These are phyloP conservation scores for Allygus modestus DNA, from an alignment of 2,888 invertebrate species.

Conservation along the genomic window DNA sequence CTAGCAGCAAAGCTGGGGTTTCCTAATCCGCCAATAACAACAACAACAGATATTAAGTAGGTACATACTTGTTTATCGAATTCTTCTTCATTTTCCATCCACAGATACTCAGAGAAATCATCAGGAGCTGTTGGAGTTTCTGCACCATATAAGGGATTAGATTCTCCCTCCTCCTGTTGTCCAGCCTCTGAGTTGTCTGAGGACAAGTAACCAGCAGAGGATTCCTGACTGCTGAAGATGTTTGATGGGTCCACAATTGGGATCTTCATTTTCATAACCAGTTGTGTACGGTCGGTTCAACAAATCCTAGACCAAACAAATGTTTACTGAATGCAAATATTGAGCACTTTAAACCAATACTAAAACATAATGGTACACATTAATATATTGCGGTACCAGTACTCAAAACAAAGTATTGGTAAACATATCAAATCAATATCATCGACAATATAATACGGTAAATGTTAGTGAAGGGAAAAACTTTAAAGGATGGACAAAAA, in stretches of 20 bases:
- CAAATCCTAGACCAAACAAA: background rate
- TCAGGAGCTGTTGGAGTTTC: slow-evolving; percentile 74
- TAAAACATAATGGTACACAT: no score
- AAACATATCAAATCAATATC: no score
- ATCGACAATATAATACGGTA: no score
- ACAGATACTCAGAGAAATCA: slow-evolving; percentile 94
- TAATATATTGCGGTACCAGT: no score
- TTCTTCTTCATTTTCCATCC: slow-evolving; percentile 97
- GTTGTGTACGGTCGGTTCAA: background rate
- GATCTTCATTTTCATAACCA: slow-evolving; percentile 66
- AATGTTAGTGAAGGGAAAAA: no score
- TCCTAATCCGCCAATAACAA: no score
- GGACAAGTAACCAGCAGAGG: slow-evolving; percentile 54
- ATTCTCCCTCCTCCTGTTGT: slow-evolving; percentile 62
- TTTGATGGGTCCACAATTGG: slow-evolving; percentile 73
- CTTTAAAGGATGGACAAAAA: no score
- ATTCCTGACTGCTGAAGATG: slow-evolving; percentile 74
- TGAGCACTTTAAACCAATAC: no score
- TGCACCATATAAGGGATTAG: slow-evolving; percentile 4
- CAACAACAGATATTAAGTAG: no score
- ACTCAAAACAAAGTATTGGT: no score
- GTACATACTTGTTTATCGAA: slow-evolving; percentile 89
- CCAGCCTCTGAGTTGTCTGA: slow-evolving; percentile 63
- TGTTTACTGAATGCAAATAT: background rate
- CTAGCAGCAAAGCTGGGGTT: no score